phyloP scores from a whole-genome alignment of 2,888 invertebrate species.

The Dryomyza anilis region DNA sequence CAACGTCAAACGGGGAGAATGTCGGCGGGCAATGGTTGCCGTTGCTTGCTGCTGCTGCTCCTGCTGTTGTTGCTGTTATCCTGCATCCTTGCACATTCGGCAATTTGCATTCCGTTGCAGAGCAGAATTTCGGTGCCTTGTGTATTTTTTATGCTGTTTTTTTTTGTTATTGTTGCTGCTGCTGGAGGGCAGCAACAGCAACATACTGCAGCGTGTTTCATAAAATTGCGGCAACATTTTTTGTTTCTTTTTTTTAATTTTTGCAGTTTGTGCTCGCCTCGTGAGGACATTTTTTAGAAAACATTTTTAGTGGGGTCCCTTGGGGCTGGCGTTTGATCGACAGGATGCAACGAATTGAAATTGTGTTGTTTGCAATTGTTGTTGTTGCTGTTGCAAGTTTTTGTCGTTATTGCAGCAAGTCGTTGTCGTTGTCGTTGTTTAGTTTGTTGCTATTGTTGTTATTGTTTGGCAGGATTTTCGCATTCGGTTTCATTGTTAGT shows the following conservation, averaged over 20 bases:
- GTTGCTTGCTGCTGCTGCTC: slow-evolving; percentile 13
- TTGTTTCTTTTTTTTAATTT: too few relatives aligned
- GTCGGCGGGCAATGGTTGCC: background rate
- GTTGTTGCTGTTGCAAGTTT: slow-evolving; percentile 35
- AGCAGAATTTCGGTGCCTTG: background rate
- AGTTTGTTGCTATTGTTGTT: slow-evolving; percentile 15
- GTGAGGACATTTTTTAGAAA: slow-evolving; percentile 7
- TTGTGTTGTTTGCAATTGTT: slow-evolving; percentile 47
- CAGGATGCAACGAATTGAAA: slow-evolving; percentile 47
- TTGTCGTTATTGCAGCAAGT: too few relatives aligned
- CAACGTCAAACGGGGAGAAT: too few relatives aligned
- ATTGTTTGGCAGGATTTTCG: slow-evolving; percentile 36
- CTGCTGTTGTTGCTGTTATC: slow-evolving; percentile 20
- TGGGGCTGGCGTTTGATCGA: background rate
- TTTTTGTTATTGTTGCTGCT: slow-evolving; percentile 1
- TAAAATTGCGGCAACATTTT: slow-evolving; percentile 32
- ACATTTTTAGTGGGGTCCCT: background rate
- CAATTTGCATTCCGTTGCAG: slow-evolving; percentile 31
- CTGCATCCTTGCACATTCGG: slow-evolving; percentile 29
- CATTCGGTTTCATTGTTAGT: slow-evolving; percentile 42
- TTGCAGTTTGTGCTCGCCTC: too few relatives aligned
- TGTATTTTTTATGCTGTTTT: too few relatives aligned
- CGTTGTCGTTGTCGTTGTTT: slow-evolving; percentile 30
- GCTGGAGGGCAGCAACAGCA: slow-evolving; percentile 10
- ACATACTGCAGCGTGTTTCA: slow-evolving; percentile 40